phyloP scores from a whole-genome alignment of 53 echinoderm and acorn worm species.

The Holothuria leucospilota region DNA sequence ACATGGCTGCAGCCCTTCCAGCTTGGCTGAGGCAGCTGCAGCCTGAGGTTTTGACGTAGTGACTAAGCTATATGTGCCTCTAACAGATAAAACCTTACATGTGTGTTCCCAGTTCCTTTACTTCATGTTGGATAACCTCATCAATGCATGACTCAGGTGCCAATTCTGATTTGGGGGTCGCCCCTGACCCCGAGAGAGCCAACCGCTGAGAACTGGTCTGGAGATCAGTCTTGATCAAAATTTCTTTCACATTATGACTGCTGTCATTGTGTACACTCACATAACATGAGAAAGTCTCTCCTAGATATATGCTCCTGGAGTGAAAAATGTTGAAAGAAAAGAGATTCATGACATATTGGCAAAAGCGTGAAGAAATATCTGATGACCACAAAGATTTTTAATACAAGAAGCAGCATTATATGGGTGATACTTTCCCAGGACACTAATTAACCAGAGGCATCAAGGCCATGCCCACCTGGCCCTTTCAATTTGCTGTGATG shows the following conservation, averaged over 20 bases:
- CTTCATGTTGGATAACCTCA: slow-evolving; percentile 98
- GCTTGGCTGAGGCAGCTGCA: no score
- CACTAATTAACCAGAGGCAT: no score
- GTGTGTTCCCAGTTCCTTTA: slow-evolving; percentile 97
- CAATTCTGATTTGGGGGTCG: slow-evolving; percentile 75
- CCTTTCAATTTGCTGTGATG: no score
- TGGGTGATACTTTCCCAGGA: no score
- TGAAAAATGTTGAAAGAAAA: neutral
- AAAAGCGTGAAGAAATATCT: no score
- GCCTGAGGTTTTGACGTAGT: no score
- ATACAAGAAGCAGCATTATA: no score
- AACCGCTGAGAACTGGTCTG: slow-evolving; percentile 97
- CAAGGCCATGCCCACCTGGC: no score
- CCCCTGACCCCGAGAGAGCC: slow-evolving; percentile 82
- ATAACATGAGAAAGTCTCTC: slow-evolving; percentile 96
- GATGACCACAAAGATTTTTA: no score
- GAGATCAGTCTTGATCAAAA: slow-evolving; percentile 93
- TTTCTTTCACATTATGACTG: slow-evolving; percentile 73
- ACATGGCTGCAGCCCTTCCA: no score
- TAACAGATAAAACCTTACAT: slow-evolving; percentile 69
- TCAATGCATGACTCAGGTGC: slow-evolving; percentile 82
- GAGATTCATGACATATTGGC: neutral
- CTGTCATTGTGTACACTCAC: slow-evolving; percentile 99
- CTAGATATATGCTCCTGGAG: slow-evolving; percentile 93
- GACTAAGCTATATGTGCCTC: neutral